phyloP scores from a whole-genome alignment of 2,113 vertebrate genomes.

The Lepus timidus region DNA sequence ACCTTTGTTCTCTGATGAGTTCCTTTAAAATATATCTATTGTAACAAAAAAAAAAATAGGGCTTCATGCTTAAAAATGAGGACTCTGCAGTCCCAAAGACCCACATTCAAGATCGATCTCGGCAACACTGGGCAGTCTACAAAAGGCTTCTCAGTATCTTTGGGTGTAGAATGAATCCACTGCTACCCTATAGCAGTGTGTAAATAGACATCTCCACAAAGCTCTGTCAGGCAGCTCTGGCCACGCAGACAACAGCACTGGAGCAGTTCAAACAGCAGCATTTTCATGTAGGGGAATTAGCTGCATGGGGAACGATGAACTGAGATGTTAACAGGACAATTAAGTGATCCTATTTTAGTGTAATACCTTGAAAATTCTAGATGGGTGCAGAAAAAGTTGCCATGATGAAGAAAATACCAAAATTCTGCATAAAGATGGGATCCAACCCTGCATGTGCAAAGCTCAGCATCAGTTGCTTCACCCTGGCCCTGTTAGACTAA shows the following conservation, averaged over 20 bases:
- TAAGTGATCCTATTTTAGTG: background rate
- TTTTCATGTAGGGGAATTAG: background rate
- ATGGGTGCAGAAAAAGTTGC: background rate
- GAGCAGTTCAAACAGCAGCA: background rate
- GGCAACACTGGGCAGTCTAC: background rate
- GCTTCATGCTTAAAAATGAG: background rate
- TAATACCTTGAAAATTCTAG: background rate
- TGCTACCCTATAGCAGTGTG: background rate
- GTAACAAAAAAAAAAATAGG: background rate
- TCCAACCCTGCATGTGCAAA: background rate
- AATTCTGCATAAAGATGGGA: background rate
- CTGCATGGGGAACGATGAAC: background rate
- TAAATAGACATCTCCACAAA: background rate
- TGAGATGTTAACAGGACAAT: background rate
- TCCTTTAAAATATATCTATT: constrained; percentile 19
- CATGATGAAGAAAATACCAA: background rate
- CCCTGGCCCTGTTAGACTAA: background rate
- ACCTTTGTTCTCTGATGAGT: constrained; percentile 31
- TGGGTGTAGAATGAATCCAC: background rate
- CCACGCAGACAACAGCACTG: background rate
- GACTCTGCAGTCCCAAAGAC: background rate
- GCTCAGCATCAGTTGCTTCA: background rate
- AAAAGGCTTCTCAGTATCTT: background rate
- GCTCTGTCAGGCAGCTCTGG: background rate
- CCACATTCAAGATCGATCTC: background rate